These are phyloP conservation scores for Leptodactylus fuscus DNA, from an alignment of 2,113 vertebrate genomes.

Conservation along the genomic window DNA sequence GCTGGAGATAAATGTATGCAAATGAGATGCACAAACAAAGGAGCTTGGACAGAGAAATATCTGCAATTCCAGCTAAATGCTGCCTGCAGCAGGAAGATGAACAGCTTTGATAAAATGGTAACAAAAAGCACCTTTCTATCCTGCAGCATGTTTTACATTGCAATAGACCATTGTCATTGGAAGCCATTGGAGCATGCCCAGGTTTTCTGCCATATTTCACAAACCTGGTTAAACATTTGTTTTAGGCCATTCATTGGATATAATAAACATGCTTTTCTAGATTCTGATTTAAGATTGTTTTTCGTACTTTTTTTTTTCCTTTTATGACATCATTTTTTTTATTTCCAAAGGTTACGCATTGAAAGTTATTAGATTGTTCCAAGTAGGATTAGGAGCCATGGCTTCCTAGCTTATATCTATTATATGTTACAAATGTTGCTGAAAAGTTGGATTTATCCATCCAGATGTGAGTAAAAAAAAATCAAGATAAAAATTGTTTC, in stretches of 20 bases:
- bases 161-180: constrained; percentile 82
- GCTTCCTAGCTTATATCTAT: not conserved
- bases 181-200: constrained; percentile 76
- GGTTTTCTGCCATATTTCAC: constrained; percentile 71
- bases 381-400: not conserved
- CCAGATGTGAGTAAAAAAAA: too few relatives aligned
- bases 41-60: constrained; percentile 87
- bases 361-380: constrained; percentile 16
- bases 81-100: constrained; percentile 89
- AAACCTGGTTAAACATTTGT: constrained; percentile 82
- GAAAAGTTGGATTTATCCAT: not conserved
- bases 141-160: constrained; percentile 82
- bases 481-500: too few relatives aligned
- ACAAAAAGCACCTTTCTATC: constrained; percentile 88
- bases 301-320: constrained; percentile 59
- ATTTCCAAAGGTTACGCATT: constrained; percentile 11
- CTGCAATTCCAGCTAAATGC: constrained; percentile 84
- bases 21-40: constrained; percentile 97
- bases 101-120: constrained; percentile 95
- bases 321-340: constrained; percentile 56
- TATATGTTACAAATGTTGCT: not conserved
- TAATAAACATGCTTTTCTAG: constrained; percentile 69
- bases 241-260: constrained; percentile 77
- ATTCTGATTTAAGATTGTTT: constrained; percentile 55
- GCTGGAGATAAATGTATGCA: constrained; percentile 94